Evolutionary conservation across 1,140 invertebrate genomes (phyloP), one percentile per base, ranked within the genome.

Genomic region (Frieseomelitta varia): DNA sequence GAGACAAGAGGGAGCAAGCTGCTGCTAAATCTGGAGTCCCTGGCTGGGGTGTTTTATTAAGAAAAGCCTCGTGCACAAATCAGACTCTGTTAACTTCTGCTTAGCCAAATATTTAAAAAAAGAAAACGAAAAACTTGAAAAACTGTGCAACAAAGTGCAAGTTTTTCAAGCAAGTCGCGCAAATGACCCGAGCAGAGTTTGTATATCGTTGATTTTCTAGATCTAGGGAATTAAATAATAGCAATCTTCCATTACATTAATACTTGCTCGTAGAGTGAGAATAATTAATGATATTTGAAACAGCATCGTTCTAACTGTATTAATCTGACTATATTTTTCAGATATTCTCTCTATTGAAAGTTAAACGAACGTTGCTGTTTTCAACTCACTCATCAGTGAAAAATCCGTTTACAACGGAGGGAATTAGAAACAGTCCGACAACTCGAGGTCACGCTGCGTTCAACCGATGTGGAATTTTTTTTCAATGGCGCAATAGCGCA

Each of bases 401-500:
- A 21, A 65, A 71, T 69, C 34, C 27, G n/a, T 19, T 58, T 58
- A 79, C 72, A 84, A 86, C 75, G 2, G 72, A 87, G 72, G 72
- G 81, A 74, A 30, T 51, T 39, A 24, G 39, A 63, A 61, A 39
- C 51, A 75, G 30, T 30, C 2, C 8, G 8, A 47, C 24, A 21
- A 39, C 14, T 55, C 24, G 34, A 86, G 83, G 74, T 85, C 39
- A 2, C 73, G 80, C 81, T 56, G 81, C 87, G 88, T 86, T 87
- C 83, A 85, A 58, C 72, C 74, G 90, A 72, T 75, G 69, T 77
- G 19, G 72, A 71, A 81, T 79, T 87, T 84, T 85, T 34, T 81
- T 81, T 85, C 72, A 82, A 91, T 87, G 86, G 90, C 85, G 85
- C 84, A 88, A 87, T 86, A 77, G 85, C 82, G 34, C 39, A 90